These are phyloP conservation scores for Apis florea DNA, from an alignment of 1,140 invertebrate genomes.

Conservation along the genomic window DNA sequence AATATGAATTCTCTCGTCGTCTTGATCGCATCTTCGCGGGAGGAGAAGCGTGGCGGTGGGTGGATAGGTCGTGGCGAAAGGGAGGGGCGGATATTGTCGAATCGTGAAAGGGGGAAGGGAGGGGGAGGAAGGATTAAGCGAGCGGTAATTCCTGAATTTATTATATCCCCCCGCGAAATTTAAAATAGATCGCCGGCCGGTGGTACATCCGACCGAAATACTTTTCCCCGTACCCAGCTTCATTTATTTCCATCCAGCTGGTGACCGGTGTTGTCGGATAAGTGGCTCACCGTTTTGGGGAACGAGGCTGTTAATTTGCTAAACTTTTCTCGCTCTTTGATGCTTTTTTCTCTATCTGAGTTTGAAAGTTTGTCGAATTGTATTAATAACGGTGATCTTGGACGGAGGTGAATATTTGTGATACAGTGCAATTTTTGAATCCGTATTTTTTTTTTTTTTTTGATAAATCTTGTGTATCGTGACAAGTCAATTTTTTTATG, in stretches of 20 bases:
- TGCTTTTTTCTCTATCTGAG: too few relatives aligned
- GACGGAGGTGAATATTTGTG: too few relatives aligned
- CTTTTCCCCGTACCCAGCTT: neutral
- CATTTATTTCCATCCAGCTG: slow-evolving; percentile 24
- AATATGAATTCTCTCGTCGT: slow-evolving; percentile 1
- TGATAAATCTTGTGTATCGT: too few relatives aligned
- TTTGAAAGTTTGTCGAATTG: too few relatives aligned
- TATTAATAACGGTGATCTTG: too few relatives aligned
- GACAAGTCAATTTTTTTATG: too few relatives aligned
- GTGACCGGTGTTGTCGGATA: slow-evolving; percentile 16
- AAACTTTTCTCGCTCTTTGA: too few relatives aligned
- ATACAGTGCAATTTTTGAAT: too few relatives aligned
- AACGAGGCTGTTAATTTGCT: too few relatives aligned
- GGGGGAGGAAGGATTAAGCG: slow-evolving; percentile 1
- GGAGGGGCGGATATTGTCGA: slow-evolving; percentile 18
- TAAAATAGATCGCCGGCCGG: slow-evolving; percentile 16
- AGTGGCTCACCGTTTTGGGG: too few relatives aligned
- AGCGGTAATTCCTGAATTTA: slow-evolving; percentile 36
- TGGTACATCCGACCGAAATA: neutral
- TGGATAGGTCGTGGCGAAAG: neutral
- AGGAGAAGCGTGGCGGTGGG: neutral
- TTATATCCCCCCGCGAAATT: slow-evolving; percentile 6
- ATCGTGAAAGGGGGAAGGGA: neutral
- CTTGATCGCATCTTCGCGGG: neutral
- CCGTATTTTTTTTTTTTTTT: too few relatives aligned